These are phyloP conservation scores for Drosophila mimica DNA, from an alignment of 2,888 invertebrate species.

Conservation along the genomic window DNA sequence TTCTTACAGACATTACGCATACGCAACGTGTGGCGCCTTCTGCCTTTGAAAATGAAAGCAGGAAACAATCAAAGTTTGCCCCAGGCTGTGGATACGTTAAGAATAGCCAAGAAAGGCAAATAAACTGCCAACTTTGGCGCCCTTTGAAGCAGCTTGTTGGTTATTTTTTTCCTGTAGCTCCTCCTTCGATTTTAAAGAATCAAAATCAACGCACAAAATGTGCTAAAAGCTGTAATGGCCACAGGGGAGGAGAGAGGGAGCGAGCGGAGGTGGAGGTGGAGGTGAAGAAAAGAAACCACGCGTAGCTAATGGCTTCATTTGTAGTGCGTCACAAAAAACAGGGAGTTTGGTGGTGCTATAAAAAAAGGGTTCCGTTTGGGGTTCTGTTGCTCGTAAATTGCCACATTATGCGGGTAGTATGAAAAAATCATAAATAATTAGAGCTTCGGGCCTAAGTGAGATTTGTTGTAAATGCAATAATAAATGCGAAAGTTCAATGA, in stretches of 20 bases:
- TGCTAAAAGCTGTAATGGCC: slow-evolving; percentile 49
- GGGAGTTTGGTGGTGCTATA: slow-evolving; percentile 2
- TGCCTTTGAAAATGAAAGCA: slow-evolving; percentile 30
- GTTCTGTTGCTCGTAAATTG: slow-evolving; percentile 49
- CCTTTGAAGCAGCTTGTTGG: slow-evolving; percentile 42
- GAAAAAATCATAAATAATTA: slow-evolving; percentile 63
- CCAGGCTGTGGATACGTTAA: slow-evolving; percentile 26
- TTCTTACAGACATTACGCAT: slow-evolving; percentile 61
- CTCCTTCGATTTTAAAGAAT: slow-evolving; percentile 58
- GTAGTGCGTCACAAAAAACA: slow-evolving; percentile 36
- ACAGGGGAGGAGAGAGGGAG: background rate
- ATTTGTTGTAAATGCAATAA: slow-evolving; percentile 43
- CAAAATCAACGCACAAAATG: slow-evolving; percentile 46
- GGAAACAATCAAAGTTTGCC: slow-evolving; percentile 72
- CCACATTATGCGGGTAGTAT: slow-evolving; percentile 54
- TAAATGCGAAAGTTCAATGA: slow-evolving; percentile 12
- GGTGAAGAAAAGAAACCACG: slow-evolving; percentile 13
- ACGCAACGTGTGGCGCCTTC: slow-evolving; percentile 53
- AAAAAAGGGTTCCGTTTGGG: slow-evolving; percentile 25
- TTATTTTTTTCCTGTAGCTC: slow-evolving; percentile 5
- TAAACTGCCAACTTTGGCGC: slow-evolving; percentile 12
- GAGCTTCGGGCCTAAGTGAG: slow-evolving; percentile 49
- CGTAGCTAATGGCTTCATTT: slow-evolving; percentile 69
- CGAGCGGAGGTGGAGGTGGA: background rate
- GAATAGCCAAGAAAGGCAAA: background rate